Base-by-base conservation (phyloP, 2,888 invertebrate genomes). In the Prenolepis imparis region DNA sequence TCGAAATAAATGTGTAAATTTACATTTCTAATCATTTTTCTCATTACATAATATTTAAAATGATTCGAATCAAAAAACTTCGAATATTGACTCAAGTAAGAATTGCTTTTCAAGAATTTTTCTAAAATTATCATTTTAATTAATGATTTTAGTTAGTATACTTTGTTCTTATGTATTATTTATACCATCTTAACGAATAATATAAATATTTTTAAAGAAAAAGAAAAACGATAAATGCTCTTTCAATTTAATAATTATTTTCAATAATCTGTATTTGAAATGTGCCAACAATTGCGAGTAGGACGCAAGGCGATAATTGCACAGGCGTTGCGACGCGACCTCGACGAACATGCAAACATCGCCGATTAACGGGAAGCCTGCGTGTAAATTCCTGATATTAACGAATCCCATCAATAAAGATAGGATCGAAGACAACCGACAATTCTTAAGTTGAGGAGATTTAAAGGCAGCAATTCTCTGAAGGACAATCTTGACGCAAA, bases 301-400 rank as follows among this genome's bases (percentile, higher is more conserved):
- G 61, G 24, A 73, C n/a, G 41, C 74, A 80, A 72, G 73, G 36
- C 24, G 57, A 74, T 86, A 85, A 85, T 84, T 82, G 78, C 59
- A 57, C 80, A 64, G 48, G 24, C n/a, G 52, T n/a, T 52, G 15
- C 15, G 82, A 64, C 39, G 66, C 57, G 57, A 41, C 77, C 77
- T 77, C 77, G 67, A 0, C 70, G 70, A 70, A 5, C 44, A 78
- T 70, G 78, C 70, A 21, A 78, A 57, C 44, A 70, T n/a, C 24
- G 70, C 8, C 78, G 72, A 78, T 78, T 78, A 78, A 78, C 78
- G 72, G 59, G 44, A 70, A 12, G 59, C 24, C 12, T 2, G 59
- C 59, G 41, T 44, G 72, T 72, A 72, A 80, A 80, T 80, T 41
- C 59, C 72, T 44, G 12, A 61, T 59, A 72, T 80, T 72, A 80